Percentiles rank a stretch among this genome's conserved stretches.
phyloP scores from a whole-genome alignment of 2,797 vertebrate genomes.

The Dicrostonyx torquatus region DNA sequence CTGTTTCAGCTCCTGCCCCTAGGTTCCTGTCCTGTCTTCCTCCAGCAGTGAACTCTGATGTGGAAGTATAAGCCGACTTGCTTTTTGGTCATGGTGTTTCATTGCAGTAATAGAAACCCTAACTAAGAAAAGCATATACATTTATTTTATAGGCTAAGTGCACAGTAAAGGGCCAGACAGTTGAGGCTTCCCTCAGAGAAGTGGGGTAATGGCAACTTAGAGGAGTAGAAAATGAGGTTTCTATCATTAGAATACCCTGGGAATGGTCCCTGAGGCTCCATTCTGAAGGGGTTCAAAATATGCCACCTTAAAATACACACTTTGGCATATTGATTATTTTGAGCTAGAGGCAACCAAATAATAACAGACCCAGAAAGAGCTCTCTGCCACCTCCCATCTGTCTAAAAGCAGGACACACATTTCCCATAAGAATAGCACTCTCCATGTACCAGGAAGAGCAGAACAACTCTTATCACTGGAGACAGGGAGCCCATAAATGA shows the following conservation, averaged over 20 bases:
- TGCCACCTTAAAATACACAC: background rate
- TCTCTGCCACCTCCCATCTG: background rate
- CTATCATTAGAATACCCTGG: background rate
- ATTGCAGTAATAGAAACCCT: too few relatives aligned
- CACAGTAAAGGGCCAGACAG: too few relatives aligned
- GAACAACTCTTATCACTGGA: constrained; percentile 36
- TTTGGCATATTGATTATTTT: constrained; percentile 5
- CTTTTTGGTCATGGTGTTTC: too few relatives aligned
- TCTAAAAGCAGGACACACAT: constrained; percentile 21
- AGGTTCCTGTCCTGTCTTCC: too few relatives aligned
- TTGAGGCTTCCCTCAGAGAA: too few relatives aligned
- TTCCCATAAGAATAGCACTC: background rate
- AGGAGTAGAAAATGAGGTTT: background rate
- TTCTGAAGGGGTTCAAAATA: background rate
- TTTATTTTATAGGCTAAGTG: too few relatives aligned
- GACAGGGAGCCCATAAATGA: background rate
- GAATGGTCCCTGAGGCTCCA: background rate
- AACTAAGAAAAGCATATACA: too few relatives aligned
- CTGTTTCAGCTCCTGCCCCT: too few relatives aligned
- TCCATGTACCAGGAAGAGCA: constrained; percentile 4
- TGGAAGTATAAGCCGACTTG: too few relatives aligned
- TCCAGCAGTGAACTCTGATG: too few relatives aligned
- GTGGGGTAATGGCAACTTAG: too few relatives aligned
- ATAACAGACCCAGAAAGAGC: background rate
- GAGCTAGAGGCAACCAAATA: background rate